phyloP scores from a whole-genome alignment of 1,140 invertebrate species.

The Contarinia nasturtii region DNA sequence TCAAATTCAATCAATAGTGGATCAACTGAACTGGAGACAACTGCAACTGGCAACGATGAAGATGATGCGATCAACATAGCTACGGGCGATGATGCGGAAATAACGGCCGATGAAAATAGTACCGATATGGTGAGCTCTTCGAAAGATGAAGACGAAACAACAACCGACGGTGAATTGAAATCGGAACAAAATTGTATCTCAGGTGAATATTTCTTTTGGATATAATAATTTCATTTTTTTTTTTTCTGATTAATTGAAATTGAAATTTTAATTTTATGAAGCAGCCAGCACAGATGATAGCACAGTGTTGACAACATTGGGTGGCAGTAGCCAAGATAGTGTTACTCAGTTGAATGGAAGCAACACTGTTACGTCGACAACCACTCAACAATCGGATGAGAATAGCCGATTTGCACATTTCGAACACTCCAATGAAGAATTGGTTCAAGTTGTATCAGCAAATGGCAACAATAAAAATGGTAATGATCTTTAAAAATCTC shows the following conservation, averaged over 20 bases:
- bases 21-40: constrained; percentile 24
- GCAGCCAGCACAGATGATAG: too few species aligned
- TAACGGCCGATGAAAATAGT: constrained; percentile 17
- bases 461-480: constrained; percentile 22
- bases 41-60: constrained; percentile 24
- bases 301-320: too few species aligned
- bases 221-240: too few species aligned
- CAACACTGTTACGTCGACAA: constrained; percentile 11
- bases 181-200: too few species aligned
- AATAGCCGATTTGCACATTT: constrained; percentile 22
- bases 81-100: constrained; percentile 21
- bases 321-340: too few species aligned
- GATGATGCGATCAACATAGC: constrained; percentile 19
- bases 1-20: constrained; percentile 7
- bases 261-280: too few species aligned
- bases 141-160: constrained; percentile 5
- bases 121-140: not conserved
- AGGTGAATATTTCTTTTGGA: too few species aligned
- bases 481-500: too few species aligned
- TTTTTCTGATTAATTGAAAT: too few species aligned
- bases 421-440: constrained; percentile 1
- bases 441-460: constrained; percentile 31
- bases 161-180: constrained; percentile 9
- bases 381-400: constrained; percentile 27
- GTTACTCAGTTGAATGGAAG: not conserved